Percentiles rank a stretch among this genome's conserved stretches.
phyloP scores from a whole-genome alignment of 2,797 vertebrate genomes.

The Artibeus lituratus region DNA sequence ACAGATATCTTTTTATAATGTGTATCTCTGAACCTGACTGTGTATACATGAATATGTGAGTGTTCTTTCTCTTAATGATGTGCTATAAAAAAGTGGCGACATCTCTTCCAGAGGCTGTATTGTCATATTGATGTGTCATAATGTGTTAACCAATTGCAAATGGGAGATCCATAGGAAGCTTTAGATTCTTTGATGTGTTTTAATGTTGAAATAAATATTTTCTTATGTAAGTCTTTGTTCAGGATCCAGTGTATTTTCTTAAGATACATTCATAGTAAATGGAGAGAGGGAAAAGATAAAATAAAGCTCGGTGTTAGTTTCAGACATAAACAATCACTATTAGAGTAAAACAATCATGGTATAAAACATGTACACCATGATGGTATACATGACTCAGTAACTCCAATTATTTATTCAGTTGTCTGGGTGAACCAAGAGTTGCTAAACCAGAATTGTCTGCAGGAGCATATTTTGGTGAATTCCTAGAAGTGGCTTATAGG shows the following conservation, averaged over 20 bases:
- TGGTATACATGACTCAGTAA: background rate
- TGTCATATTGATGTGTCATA: background rate
- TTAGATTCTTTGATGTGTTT: background rate
- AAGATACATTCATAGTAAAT: background rate
- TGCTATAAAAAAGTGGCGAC: background rate
- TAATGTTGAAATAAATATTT: background rate
- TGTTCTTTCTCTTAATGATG: background rate
- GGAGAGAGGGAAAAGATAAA: background rate
- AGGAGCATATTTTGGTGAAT: background rate
- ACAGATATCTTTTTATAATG: background rate
- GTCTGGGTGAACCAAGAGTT: background rate
- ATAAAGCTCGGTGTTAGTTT: background rate
- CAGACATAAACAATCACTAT: background rate
- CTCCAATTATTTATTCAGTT: background rate
- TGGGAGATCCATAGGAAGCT: background rate
- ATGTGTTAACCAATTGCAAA: background rate
- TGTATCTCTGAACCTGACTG: background rate
- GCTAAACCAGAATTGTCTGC: background rate
- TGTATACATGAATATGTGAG: background rate
- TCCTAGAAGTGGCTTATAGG: background rate
- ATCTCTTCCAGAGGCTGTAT: background rate
- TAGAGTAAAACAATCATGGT: background rate
- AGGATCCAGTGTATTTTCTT: background rate
- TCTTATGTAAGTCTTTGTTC: background rate
- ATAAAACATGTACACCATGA: background rate